Evolutionary conservation across 1,140 invertebrate species (phyloP).

Genomic region (Pogonus chalceus): DNA sequence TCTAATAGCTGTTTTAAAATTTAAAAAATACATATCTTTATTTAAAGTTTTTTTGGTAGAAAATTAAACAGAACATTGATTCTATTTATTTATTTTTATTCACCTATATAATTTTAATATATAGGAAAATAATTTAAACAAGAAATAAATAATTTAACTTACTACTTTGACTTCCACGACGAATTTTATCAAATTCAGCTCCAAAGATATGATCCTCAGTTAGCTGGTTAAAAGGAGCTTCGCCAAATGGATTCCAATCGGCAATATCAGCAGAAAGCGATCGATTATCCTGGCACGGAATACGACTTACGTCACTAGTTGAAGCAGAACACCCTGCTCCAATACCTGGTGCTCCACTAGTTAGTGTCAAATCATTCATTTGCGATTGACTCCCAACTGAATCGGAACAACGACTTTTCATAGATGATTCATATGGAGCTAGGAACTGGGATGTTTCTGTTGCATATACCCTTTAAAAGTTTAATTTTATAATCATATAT

Average conservation of each 20-base stretch:
- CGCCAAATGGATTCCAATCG: slow-evolving; percentile 78
- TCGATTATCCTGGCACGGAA: slow-evolving; percentile 38
- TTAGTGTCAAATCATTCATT: slow-evolving; percentile 15
- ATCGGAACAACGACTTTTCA: slow-evolving; percentile 43
- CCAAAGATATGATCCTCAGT: slow-evolving; percentile 79
- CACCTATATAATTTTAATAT: no score
- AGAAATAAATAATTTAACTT: no score
- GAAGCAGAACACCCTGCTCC: slow-evolving; percentile 29
- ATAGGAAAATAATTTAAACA: no score
- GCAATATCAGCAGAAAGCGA: slow-evolving; percentile 51
- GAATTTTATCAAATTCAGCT: slow-evolving; percentile 76
- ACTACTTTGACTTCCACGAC: slow-evolving; percentile 69
- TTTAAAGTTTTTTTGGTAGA: no score
- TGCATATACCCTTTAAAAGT: slow-evolving; percentile 54
- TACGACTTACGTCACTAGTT: slow-evolving; percentile 25
- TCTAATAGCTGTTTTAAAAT: no score
- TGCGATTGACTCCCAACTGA: slow-evolving; percentile 19
- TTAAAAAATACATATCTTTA: no score
- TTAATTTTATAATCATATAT: slow-evolving; percentile 5
- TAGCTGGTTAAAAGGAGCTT: slow-evolving; percentile 61
- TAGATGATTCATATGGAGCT: slow-evolving; percentile 59
- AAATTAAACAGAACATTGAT: no score
- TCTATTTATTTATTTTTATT: no score
- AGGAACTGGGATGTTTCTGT: slow-evolving; percentile 65
- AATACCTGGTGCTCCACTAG: slow-evolving; percentile 17